These are phyloP conservation scores for Setophaga petechia DNA, from an alignment of 2,113 vertebrate genomes.

Conservation along the genomic window DNA sequence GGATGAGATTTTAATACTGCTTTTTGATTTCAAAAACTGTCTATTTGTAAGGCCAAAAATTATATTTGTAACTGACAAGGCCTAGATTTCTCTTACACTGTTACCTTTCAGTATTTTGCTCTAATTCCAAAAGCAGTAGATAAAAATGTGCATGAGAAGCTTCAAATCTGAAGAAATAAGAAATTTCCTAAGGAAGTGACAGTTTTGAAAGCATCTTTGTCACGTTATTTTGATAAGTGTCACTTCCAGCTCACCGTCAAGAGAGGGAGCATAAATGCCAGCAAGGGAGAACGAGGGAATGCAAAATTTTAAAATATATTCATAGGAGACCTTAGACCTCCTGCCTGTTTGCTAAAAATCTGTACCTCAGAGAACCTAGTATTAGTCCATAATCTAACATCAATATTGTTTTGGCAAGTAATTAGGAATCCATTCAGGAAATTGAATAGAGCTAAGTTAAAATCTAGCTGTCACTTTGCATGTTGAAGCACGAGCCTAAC, in stretches of 20 bases:
- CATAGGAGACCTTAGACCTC: neutral
- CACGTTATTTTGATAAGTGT: slow-evolving; percentile 3
- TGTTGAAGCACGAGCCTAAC: neutral
- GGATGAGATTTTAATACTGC: neutral
- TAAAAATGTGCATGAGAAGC: neutral
- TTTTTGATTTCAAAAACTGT: neutral
- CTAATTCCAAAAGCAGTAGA: neutral
- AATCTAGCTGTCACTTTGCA: neutral
- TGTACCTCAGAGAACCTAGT: neutral
- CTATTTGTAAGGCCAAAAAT: neutral
- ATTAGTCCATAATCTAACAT: neutral
- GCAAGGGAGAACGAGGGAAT: fast-evolving
- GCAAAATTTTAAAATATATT: neutral
- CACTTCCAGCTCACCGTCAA: neutral
- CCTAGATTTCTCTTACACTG: neutral
- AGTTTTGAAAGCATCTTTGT: slow-evolving; percentile 23
- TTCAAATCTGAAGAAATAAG: neutral
- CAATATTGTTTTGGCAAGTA: neutral
- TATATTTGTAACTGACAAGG: fast-evolving
- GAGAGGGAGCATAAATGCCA: neutral
- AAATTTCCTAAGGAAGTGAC: neutral
- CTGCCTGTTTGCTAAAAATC: neutral
- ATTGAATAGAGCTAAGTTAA: neutral
- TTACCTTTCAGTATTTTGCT: neutral
- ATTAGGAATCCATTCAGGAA: neutral